phyloP scores from a whole-genome alignment of 2,797 vertebrate species.

The Syngnathus rostellatus region DNA sequence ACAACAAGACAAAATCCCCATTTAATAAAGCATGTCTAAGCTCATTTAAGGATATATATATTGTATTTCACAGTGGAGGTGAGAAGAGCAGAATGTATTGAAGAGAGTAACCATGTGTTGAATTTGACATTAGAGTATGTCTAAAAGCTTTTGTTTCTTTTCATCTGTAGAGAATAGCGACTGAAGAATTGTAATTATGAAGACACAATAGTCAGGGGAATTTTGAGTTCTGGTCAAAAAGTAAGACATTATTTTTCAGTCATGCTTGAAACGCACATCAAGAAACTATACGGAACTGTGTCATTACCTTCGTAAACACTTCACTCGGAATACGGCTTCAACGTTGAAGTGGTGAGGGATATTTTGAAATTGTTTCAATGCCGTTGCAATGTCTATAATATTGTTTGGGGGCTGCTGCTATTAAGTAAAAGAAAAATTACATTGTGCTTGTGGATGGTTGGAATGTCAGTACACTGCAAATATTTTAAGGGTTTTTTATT shows the following conservation, averaged over 20 bases:
- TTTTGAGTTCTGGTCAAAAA: background rate
- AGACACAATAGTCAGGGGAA: background rate
- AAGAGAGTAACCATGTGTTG: background rate
- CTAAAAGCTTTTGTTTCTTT: background rate
- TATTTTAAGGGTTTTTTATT: no score
- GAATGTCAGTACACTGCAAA: no score
- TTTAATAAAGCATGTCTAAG: background rate
- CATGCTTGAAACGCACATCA: background rate
- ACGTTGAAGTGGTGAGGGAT: no score
- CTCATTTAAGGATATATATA: background rate
- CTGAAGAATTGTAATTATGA: background rate
- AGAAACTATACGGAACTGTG: background rate
- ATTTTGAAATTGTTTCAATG: no score
- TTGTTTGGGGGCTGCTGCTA: no score
- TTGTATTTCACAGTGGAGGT: background rate
- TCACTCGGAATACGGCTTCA: no score
- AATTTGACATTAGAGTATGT: background rate
- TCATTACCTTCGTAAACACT: no score
- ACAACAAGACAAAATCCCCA: background rate
- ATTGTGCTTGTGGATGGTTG: no score
- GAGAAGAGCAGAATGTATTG: background rate
- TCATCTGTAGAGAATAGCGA: background rate
- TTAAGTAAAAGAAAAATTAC: no score
- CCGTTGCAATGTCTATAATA: no score
- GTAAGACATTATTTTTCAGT: background rate